These are phyloP conservation scores for Diprion similis DNA, from an alignment of 1,140 invertebrate species.

Conservation along the genomic window DNA sequence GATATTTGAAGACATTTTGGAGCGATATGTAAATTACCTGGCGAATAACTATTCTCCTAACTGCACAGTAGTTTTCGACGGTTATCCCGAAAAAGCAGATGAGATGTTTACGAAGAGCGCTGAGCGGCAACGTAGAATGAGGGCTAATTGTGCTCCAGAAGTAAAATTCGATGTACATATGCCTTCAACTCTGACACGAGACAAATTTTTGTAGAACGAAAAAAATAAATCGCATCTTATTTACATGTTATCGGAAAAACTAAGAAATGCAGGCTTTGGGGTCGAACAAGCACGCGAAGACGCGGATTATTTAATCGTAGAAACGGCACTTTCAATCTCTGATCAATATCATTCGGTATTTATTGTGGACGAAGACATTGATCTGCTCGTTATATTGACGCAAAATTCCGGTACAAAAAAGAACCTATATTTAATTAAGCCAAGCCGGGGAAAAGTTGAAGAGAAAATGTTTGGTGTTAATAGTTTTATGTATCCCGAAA, in stretches of 20 bases:
- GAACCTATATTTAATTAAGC: constrained; percentile 23
- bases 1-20: neutral
- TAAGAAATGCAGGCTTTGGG: neutral
- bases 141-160: neutral
- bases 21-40: neutral
- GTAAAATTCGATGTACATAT: neutral
- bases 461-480: constrained; percentile 10
- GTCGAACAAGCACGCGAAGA: neutral
- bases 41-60: neutral
- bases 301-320: neutral
- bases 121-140: neutral
- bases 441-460: constrained; percentile 10
- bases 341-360: constrained; percentile 16
- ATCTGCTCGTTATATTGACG: constrained; percentile 43
- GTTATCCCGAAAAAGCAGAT: neutral
- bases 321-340: neutral
- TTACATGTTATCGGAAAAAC: neutral
- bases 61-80: neutral
- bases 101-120: neutral
- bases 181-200: neutral
- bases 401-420: constrained; percentile 1
- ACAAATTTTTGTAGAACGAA: constrained; percentile 18
- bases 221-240: constrained; percentile 14
- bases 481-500: constrained; percentile 14
- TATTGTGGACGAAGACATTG: constrained; percentile 38